Evolutionary conservation across 2,888 invertebrate species (phyloP).

Genomic region (Athrips mouffetella): DNA sequence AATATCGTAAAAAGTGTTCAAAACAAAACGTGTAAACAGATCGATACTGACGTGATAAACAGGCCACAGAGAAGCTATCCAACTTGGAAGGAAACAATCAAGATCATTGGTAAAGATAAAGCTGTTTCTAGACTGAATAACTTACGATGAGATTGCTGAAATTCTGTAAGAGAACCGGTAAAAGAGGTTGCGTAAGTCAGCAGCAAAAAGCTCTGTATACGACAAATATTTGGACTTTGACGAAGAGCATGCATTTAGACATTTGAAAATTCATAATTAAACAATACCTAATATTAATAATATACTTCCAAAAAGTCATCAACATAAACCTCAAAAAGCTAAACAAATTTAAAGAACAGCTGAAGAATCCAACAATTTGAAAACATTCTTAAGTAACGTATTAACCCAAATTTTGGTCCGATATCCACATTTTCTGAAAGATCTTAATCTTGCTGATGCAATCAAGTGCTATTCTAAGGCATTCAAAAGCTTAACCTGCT

Average conservation of each 20-base stretch:
- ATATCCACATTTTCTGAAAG: conserved; percentile 2
- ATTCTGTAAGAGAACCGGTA: background rate
- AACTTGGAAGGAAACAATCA: conserved; percentile 10
- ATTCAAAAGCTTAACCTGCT: background rate
- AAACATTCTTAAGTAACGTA: background rate
- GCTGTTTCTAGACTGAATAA: background rate
- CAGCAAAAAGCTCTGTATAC: background rate
- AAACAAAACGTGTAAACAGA: conserved; percentile 68
- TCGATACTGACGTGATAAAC: conserved; percentile 53
- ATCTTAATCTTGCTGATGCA: conserved; percentile 1
- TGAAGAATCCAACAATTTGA: background rate
- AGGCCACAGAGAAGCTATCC: conserved; percentile 26
- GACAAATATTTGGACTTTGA: conserved; percentile 1
- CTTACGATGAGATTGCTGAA: background rate
- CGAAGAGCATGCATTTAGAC: background rate
- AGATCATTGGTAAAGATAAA: conserved; percentile 10
- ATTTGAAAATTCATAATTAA: too few species aligned
- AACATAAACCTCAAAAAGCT: background rate
- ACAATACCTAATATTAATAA: background rate
- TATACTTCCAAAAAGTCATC: too few species aligned
- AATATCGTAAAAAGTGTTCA: conserved; percentile 41
- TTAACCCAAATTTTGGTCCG: background rate
- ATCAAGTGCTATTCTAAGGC: conserved; percentile 3
- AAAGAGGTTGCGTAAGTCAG: background rate
- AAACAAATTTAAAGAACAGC: background rate